Percentiles rank a stretch among this genome's conserved stretches.
These are phyloP conservation scores for Gallinago jamesoni DNA, from an alignment of 2,113 vertebrate genomes.

Conservation along the genomic window DNA sequence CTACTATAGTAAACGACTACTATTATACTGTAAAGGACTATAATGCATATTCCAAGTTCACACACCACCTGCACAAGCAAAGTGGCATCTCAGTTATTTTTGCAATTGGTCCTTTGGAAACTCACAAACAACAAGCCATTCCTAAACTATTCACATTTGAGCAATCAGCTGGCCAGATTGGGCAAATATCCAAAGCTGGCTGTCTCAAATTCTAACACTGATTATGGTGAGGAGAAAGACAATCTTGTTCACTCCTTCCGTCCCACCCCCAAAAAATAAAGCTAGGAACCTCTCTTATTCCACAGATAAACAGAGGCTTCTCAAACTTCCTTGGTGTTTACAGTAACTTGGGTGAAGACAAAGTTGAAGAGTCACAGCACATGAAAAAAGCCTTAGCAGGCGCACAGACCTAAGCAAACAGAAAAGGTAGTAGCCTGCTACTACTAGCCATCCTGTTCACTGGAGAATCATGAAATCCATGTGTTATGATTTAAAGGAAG, in stretches of 20 bases:
- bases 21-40: neutral
- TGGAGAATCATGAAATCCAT: neutral
- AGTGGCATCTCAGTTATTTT: neutral
- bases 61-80: neutral
- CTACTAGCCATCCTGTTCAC: neutral
- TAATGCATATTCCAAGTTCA: neutral
- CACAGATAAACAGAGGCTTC: neutral
- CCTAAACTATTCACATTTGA: neutral
- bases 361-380: neutral
- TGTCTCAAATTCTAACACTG: neutral
- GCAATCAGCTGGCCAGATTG: neutral
- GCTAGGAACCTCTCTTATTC: neutral
- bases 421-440: neutral
- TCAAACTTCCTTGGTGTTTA: neutral
- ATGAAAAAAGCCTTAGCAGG: neutral
- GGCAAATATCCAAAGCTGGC: neutral
- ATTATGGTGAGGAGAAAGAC: neutral
- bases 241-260: neutral
- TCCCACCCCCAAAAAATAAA: neutral
- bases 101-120: neutral
- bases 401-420: neutral
- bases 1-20: neutral
- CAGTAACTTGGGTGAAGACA: neutral
- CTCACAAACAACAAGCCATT: accelerated
- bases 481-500: neutral